Evolutionary conservation across 92 coral and sea anemone species (phyloP).

Genomic region (Epizoanthus stellaris): DNA sequence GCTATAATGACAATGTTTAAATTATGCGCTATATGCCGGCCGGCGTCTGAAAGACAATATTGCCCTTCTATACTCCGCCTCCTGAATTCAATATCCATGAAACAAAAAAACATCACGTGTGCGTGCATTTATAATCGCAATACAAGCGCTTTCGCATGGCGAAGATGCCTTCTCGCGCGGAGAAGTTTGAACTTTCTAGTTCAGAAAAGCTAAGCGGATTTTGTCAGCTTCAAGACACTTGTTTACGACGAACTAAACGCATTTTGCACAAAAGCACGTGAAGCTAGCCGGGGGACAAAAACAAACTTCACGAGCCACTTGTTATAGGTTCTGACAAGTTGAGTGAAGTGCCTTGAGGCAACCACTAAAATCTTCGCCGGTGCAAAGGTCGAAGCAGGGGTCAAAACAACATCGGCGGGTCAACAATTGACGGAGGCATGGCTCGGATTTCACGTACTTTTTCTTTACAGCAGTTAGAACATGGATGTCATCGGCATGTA

Average conservation of each 20-base stretch:
- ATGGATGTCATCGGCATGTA: not conserved
- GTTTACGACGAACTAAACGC: not conserved
- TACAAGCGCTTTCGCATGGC: not conserved
- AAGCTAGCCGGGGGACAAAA: not conserved
- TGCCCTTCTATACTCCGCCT: too few relatives aligned
- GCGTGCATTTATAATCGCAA: not conserved
- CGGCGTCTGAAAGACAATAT: not conserved
- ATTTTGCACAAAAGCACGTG: not conserved
- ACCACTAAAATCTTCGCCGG: not conserved
- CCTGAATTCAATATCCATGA: not conserved
- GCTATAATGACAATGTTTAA: too few relatives aligned
- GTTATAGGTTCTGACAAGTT: not conserved
- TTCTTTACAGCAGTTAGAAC: not conserved
- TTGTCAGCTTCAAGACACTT: constrained; percentile 8
- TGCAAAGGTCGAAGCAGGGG: constrained; percentile 1
- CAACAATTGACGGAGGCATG: not conserved
- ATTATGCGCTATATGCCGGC: not conserved
- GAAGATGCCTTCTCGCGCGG: not conserved
- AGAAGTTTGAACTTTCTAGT: not conserved
- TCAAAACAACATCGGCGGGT: constrained; percentile 3
- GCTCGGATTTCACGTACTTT: not conserved
- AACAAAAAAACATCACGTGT: not conserved
- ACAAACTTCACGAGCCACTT: not conserved
- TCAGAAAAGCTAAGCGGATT: not conserved
- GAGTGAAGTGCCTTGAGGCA: not conserved